Evolutionary conservation across 2,797 vertebrate genomes (phyloP).

Genomic region (Artibeus lituratus): DNA sequence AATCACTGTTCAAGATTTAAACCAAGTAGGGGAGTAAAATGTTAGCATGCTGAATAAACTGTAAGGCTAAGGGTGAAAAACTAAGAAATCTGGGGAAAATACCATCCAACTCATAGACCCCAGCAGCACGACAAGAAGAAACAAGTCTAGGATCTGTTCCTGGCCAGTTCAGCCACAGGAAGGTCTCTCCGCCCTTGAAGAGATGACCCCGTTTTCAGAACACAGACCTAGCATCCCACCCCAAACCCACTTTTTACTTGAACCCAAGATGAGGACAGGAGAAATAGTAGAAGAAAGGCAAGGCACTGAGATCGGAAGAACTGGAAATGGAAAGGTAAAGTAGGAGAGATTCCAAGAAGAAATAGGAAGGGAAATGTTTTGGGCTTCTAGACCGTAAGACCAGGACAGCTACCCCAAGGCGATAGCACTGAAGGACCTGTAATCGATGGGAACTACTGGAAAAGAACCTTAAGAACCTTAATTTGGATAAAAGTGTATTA

Average conservation of each 20-base stretch:
- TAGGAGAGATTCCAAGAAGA: not conserved
- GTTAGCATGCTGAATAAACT: not conserved
- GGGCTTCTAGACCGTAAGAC: not conserved
- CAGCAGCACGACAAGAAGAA: not conserved
- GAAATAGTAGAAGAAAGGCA: not conserved
- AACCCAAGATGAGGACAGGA: not conserved
- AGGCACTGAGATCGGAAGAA: not conserved
- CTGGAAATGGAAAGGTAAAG: not conserved
- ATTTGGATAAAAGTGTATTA: not conserved
- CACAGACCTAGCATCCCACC: not conserved
- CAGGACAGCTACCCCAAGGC: not conserved
- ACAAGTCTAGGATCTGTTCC: not conserved
- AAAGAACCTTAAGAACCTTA: not conserved
- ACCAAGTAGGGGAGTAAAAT: not conserved
- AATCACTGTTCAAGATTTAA: slow-evolving; percentile 32
- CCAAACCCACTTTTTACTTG: not conserved
- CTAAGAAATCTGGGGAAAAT: not conserved
- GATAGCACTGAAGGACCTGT: not conserved
- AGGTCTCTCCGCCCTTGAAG: not conserved
- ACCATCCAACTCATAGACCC: not conserved
- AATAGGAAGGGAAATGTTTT: not conserved
- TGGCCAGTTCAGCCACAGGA: not conserved
- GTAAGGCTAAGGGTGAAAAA: not conserved
- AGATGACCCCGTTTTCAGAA: not conserved
- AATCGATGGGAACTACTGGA: not conserved